Percentiles rank a stretch among this genome's conserved stretches.
Evolutionary conservation across 1,140 invertebrate species (phyloP).

Genomic region (Solenopsis invicta): DNA sequence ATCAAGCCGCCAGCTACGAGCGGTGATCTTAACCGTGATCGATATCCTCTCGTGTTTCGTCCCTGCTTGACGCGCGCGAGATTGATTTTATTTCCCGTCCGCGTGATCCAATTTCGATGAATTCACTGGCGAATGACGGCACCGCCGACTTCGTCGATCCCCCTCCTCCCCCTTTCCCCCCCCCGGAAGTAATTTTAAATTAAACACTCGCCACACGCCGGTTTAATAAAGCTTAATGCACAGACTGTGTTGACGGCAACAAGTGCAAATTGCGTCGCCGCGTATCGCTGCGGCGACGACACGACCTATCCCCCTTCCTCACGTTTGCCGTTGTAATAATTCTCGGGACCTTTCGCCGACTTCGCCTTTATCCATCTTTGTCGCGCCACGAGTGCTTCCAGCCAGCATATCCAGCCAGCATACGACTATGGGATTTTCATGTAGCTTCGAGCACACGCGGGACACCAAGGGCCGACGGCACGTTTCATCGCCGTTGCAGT

Average conservation of each 20-base stretch:
- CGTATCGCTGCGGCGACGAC: conserved; percentile 34
- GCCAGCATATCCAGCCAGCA: background rate
- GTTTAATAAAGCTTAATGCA: conserved; percentile 76
- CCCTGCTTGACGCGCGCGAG: conserved; percentile 13
- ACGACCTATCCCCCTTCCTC: background rate
- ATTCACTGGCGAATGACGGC: background rate
- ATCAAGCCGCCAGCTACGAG: conserved; percentile 15
- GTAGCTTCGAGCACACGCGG: conserved; percentile 50
- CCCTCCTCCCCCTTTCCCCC: no score
- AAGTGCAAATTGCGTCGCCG: conserved; percentile 73
- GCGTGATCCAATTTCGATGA: conserved; percentile 36
- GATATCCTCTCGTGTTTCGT: conserved; percentile 22
- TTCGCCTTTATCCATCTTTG: conserved; percentile 47
- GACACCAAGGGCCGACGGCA: conserved; percentile 28
- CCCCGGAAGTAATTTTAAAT: conserved; percentile 73
- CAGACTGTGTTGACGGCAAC: conserved; percentile 69
- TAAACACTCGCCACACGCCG: conserved; percentile 70
- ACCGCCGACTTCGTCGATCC: background rate
- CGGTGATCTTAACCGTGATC: conserved; percentile 52
- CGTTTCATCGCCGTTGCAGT: conserved; percentile 44
- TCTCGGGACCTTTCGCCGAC: conserved; percentile 24
- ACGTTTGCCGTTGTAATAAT: conserved; percentile 57
- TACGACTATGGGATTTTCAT: conserved; percentile 72
- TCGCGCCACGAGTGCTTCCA: background rate
- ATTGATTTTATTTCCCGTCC: conserved; percentile 39